These are phyloP conservation scores for Pocillopora damicornis DNA, from an alignment of 64 coral and sea anemone species.

Conservation along the genomic window DNA sequence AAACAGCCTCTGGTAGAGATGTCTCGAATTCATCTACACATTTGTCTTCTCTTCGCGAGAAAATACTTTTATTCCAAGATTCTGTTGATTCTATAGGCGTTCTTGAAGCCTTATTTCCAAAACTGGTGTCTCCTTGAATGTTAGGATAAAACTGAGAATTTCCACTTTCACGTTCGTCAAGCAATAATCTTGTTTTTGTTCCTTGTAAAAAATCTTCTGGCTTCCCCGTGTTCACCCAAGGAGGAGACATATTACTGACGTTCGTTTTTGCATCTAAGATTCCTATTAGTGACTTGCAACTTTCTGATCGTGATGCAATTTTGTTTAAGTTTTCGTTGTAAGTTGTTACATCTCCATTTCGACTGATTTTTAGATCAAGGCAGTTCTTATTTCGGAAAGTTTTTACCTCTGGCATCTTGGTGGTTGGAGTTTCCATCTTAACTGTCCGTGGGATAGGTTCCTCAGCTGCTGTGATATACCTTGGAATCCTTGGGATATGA, in stretches of 20 bases:
- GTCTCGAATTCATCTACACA: constrained; percentile 18
- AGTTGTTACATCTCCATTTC: background rate
- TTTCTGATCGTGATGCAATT: background rate
- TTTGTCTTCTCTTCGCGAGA: background rate
- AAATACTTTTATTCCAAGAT: background rate
- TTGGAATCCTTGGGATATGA: background rate
- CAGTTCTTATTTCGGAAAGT: background rate
- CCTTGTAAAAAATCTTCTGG: background rate
- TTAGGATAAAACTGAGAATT: background rate
- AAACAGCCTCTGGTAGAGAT: constrained; percentile 4
- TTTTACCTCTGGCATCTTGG: background rate
- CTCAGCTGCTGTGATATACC: background rate
- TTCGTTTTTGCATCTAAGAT: background rate
- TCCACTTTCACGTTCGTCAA: background rate
- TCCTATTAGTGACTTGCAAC: no score
- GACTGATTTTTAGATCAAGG: background rate
- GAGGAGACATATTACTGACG: background rate
- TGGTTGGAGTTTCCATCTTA: background rate
- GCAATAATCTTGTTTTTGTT: background rate
- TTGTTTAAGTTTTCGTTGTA: background rate
- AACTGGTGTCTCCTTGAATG: background rate
- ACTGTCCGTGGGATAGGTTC: background rate
- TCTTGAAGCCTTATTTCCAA: background rate
- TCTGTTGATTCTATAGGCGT: background rate
- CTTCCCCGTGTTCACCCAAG: background rate